Conservation (phyloP, 2,113 vertebrate species). For the Phylloscopus trochiloides region DNA sequence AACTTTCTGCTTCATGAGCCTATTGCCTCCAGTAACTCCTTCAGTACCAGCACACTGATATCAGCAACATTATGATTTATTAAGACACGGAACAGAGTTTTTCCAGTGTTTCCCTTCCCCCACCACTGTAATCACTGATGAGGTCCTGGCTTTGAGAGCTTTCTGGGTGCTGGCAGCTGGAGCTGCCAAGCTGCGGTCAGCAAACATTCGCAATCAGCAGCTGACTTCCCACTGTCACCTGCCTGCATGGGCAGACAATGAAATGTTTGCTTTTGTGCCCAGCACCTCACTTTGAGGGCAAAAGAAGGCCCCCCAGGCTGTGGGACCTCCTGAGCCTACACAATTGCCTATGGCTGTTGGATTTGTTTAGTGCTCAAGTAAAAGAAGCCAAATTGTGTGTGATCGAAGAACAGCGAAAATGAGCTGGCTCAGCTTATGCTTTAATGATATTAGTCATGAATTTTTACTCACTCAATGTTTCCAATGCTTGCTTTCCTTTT, state of each 20-base stretch:
- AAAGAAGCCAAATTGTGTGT: neutral
- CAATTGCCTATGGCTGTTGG: rapidly evolving
- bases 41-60: neutral
- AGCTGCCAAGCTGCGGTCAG: neutral
- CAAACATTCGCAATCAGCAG: neutral
- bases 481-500: neutral
- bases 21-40: neutral
- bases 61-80: neutral
- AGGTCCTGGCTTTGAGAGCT: neutral
- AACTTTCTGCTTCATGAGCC: neutral
- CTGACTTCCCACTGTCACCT: neutral
- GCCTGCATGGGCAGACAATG: neutral
- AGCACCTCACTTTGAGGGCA: neutral
- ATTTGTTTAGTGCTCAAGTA: neutral
- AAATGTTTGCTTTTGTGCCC: neutral
- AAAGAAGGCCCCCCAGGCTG: neutral
- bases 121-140: neutral
- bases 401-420: neutral
- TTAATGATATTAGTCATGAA: neutral
- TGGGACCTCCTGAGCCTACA: neutral
- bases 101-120: neutral
- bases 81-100: neutral
- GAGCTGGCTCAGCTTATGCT: neutral
- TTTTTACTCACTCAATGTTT: neutral
- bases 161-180: neutral